These are phyloP conservation scores for Caloenas nicobarica DNA, from an alignment of 2,113 vertebrate species.

Conservation along the genomic window DNA sequence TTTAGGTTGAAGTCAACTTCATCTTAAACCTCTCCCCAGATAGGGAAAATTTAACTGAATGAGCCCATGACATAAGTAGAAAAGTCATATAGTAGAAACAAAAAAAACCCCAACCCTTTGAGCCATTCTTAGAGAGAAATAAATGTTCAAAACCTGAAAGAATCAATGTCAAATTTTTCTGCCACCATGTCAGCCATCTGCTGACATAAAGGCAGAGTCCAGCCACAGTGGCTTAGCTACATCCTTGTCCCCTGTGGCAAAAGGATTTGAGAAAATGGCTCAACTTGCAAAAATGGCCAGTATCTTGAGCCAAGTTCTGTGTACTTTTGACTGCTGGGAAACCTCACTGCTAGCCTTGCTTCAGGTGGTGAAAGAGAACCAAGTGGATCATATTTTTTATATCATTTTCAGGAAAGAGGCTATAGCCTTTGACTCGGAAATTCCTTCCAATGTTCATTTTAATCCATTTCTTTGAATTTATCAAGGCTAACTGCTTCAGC, in stretches of 20 bases:
- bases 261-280: not conserved
- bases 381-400: not conserved
- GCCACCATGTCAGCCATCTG: not conserved
- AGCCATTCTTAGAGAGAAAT: not conserved
- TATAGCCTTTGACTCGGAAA: not conserved
- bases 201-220: not conserved
- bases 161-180: not conserved
- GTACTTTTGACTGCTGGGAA: not conserved
- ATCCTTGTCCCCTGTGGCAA: not conserved
- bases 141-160: not conserved
- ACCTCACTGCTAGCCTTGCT: not conserved
- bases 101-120: not conserved
- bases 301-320: not conserved
- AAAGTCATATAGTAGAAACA: not conserved
- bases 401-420: not conserved
- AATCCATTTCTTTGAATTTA: not conserved
- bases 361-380: not conserved
- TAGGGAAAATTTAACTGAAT: not conserved
- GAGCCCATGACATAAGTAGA: not conserved
- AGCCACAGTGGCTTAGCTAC: not conserved
- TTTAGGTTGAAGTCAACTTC: not conserved
- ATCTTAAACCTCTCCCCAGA: not conserved
- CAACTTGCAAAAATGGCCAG: not conserved
- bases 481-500: not conserved
- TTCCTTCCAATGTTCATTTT: not conserved